Conservation (phyloP, 2,113 vertebrate species). For the Rhineura floridana region DNA sequence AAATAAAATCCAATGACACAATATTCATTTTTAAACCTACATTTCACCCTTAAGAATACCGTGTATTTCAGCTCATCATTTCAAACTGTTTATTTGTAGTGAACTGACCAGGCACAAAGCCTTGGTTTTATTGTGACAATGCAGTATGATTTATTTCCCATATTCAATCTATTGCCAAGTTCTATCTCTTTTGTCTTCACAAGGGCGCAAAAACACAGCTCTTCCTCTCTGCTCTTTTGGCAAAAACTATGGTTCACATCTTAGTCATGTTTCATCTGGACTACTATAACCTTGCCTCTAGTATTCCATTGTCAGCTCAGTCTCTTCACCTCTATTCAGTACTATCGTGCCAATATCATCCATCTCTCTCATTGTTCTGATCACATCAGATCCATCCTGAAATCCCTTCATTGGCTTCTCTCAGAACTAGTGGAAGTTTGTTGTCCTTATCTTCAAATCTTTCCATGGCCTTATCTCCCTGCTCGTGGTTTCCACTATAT, state of each 20-base stretch:
- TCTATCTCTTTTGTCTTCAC: background rate
- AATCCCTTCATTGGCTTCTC: background rate
- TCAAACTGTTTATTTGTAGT: background rate
- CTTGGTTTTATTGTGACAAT: background rate
- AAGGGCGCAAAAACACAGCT: background rate
- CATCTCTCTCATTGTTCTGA: background rate
- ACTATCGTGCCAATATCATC: background rate
- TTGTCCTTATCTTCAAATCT: background rate
- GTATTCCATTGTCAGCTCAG: background rate
- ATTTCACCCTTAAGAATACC: constrained; percentile 29
- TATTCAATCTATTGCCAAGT: background rate
- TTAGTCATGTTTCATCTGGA: background rate
- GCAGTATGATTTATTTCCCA: background rate
- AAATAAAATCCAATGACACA: constrained; percentile 18
- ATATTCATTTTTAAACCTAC: constrained; percentile 45
- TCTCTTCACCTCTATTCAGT: background rate
- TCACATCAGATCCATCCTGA: background rate
- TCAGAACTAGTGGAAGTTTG: background rate
- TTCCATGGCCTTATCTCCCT: background rate
- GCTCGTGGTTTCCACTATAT: background rate
- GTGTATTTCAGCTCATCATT: background rate
- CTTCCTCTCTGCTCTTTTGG: background rate
- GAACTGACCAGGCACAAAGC: background rate
- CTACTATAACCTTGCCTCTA: background rate
- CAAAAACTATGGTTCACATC: background rate